Base-by-base conservation (phyloP, 92 coral and sea anemone species). In the Anthopleura xanthogrammica region DNA sequence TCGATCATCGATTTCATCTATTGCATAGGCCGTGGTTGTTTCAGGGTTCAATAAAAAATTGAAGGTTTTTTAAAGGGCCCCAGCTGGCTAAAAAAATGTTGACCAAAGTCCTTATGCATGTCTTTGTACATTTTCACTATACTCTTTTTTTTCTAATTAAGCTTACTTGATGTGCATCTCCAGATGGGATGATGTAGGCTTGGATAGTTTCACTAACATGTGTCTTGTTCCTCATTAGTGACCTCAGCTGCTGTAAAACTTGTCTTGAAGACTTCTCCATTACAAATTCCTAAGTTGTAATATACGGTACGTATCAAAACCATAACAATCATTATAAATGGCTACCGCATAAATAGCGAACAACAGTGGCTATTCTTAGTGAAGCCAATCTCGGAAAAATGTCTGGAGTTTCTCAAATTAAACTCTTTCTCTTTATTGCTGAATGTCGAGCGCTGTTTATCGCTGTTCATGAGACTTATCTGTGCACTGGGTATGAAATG, bases 101-200 rank as follows among this genome's bases (percentile, higher is more conserved):
- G 13, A 54, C 16, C 16, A 54, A 54, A 54, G 70, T 62, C 29
- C 29, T 22, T 19, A 4, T 60, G 22, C 65, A 60, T 60, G 65
- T 19, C 65, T 60, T 14, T 1, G 1, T 19, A 7, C 72, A 6
- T 4, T 22, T 20, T 2, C 29, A 3, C 72, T 64, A 64, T 22
- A 4, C 42, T 19, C 65, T 42, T 41, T 2, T 0, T 29, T 66
- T 7, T 12, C 80, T 9, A 8, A 46, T 56, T 13, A 6, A 74
- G 43, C 20, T 22, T 75, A 96, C 99, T 93, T 96, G 99, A 74
- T 96, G 99, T 2, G 96, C 98, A 83, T 96, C 99, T 16, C 86
- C 90, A 60, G 92, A 94, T 3, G 99, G 99, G 57, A 96, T 90
- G 58, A 96, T 94, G 62, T 96, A 96, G 4, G 97, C 99, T 65